Evolutionary conservation across 2,797 vertebrate species (phyloP), one percentile per base, ranked within the genome.

Genomic region (Lycodopsis pacificus): DNA sequence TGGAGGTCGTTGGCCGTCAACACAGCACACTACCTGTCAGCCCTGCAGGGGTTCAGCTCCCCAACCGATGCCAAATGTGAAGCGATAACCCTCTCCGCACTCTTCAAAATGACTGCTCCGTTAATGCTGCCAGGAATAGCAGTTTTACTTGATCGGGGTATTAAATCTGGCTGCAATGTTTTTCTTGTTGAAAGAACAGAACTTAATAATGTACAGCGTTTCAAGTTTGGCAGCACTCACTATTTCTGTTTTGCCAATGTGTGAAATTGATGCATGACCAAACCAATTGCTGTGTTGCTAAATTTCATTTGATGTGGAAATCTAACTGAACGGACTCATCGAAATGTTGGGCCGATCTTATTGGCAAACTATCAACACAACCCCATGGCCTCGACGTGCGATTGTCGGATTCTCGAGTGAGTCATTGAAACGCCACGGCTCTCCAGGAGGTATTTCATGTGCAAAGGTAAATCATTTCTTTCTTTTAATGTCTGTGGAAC

Each of bases 361-460:
- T 82, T 84, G 82, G 86, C 83, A 91, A 81, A 89, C 85, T 86
- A 86, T 91, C 88, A 92, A 85, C 77, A 82, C 78, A 89, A 88
- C 76, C 80, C 70, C 15, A 7, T 83, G 81, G 81, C 84, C 81
- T 82, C 32, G 1, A 71, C 69, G 79, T 70, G 57, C 32, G 59
- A 86, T 89, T 83, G 81, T 82, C 83, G 80, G 80, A 80, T 79
- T 89, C 73, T 82, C 25, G 10, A 66, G 65, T 22, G n/a, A 81
- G 74, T 88, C 79, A 86, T 91, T 94, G 81, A 87, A 87, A 92
- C 92, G 86, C 46, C 89, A 80, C 65, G 84, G 81, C 88, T 88
- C 72, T 84, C 63, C 25, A 53, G 83, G 89, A 91, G 81, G 77
- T 74, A 77, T 92, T 92, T 93, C 86, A 92, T 93, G 93, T 93